phyloP scores from a whole-genome alignment of 1,140 invertebrate species.

The Fopius arisanus region DNA sequence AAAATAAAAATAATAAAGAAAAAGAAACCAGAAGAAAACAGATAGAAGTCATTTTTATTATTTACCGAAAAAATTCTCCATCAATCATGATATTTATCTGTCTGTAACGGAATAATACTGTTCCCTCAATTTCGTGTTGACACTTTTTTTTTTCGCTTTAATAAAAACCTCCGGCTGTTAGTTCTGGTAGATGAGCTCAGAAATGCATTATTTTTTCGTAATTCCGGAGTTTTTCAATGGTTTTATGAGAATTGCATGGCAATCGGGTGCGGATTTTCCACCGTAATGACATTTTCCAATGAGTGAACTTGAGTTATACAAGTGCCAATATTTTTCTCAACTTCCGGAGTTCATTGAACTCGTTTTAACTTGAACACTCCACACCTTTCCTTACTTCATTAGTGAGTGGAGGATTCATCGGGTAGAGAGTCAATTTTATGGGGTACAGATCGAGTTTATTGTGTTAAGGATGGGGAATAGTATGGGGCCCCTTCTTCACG shows the following conservation, averaged over 20 bases:
- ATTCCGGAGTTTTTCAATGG: neutral
- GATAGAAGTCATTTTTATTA: neutral
- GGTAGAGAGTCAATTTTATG: neutral
- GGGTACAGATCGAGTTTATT: neutral
- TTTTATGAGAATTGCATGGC: neutral
- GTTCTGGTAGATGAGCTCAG: neutral
- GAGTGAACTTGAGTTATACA: constrained; percentile 38
- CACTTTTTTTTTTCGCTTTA: neutral
- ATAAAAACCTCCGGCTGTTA: neutral
- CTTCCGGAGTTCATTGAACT: constrained; percentile 33
- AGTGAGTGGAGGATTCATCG: neutral
- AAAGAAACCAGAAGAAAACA: neutral
- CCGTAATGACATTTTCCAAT: constrained; percentile 56
- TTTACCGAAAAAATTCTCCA: neutral
- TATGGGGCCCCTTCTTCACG: constrained; percentile 11
- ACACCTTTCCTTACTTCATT: neutral
- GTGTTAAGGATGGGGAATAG: constrained; percentile 5
- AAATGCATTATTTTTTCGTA: constrained; percentile 7
- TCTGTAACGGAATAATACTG: neutral
- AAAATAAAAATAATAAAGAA: neutral
- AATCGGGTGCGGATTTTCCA: neutral
- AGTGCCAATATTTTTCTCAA: constrained; percentile 25
- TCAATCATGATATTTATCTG: neutral
- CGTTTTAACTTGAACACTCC: constrained; percentile 13
- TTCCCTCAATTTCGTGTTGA: neutral